Conservation (phyloP, 2,113 vertebrate genomes). For the Dasyurus viverrinus region DNA sequence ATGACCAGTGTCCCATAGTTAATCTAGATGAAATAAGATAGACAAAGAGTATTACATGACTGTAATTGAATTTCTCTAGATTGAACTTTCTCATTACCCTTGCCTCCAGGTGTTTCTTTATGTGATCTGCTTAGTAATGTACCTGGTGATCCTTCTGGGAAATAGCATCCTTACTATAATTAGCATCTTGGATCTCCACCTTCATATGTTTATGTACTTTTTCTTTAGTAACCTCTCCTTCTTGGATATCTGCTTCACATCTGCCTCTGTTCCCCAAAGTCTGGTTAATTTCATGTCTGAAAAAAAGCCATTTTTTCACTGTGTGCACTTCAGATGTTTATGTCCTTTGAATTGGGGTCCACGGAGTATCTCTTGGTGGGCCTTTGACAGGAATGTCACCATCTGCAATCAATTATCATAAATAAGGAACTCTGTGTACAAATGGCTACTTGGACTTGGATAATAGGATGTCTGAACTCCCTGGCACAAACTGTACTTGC, state of each 20-base stretch:
- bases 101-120: constrained; percentile 42
- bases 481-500: constrained; percentile 17
- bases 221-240: constrained; percentile 52
- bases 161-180: constrained; percentile 46
- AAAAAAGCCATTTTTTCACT: constrained; percentile 32
- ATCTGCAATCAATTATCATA: constrained; percentile 33
- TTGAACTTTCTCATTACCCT: constrained; percentile 30
- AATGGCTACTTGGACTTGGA: not conserved
- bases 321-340: constrained; percentile 39
- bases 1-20: not conserved
- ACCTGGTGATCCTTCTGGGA: constrained; percentile 18
- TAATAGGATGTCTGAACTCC: constrained; percentile 7
- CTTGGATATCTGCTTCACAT: constrained; percentile 49
- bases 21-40: not conserved
- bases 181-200: not conserved
- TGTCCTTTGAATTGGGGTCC: constrained; percentile 27
- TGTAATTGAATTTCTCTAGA: constrained; percentile 47
- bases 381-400: constrained; percentile 33
- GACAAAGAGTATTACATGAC: not conserved
- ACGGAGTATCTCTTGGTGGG: constrained; percentile 21
- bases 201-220: constrained; percentile 54
- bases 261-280: constrained; percentile 37
- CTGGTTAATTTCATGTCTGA: constrained; percentile 23
- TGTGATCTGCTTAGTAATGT: constrained; percentile 44
- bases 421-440: constrained; percentile 25